Evolutionary conservation across 2,888 invertebrate genomes (phyloP), one percentile per base, ranked within the genome.

Genomic region (Achlya flavicornis): DNA sequence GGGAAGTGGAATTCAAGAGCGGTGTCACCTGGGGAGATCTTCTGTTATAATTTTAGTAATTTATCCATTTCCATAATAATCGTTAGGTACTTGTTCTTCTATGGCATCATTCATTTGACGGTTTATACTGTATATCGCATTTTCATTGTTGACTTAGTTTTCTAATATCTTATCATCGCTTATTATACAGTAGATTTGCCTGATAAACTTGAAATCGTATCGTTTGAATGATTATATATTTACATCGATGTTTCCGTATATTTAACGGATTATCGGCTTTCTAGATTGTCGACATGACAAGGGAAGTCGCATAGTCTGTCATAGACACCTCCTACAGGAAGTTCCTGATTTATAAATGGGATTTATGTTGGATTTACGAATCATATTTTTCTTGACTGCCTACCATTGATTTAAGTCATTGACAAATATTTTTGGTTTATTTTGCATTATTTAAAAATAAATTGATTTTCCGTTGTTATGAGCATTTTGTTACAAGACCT

Each of bases 191-290:
- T 11, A n/a, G 41, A 2, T 3, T 19, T 19, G 26, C 6, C 12
- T 10, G 60, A 60, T 60, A 60, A 60, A 60, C 60, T 60, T 60
- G 60, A 41, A 60, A 60, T 60, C 12, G n/a, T 38, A 60, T 26
- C 26, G 33, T 41, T 60, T 41, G 60, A 60, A 41, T 8, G 19
- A 19, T 1, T 19, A 10, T 48, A 10, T 19, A 19, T 60, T 8
- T 41, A 5, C 10, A 41, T 43, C 26, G 59, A 19, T 41, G 12
- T 19, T 60, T 60, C 43, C 43, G 43, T 26, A 7, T n/a, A 3
- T 19, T 41, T 4, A n/a, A 19, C 7, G 14, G 33, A 14, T 32
- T 35, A 58, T 58, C 57, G n/a, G 4, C 16, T 10, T 10, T 53
- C 1, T 5, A 53, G 19, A n/a, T 46, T 46, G 0, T 7, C n/a